Conservation (phyloP, 1,140 invertebrate genomes). For the Samia ricini region DNA sequence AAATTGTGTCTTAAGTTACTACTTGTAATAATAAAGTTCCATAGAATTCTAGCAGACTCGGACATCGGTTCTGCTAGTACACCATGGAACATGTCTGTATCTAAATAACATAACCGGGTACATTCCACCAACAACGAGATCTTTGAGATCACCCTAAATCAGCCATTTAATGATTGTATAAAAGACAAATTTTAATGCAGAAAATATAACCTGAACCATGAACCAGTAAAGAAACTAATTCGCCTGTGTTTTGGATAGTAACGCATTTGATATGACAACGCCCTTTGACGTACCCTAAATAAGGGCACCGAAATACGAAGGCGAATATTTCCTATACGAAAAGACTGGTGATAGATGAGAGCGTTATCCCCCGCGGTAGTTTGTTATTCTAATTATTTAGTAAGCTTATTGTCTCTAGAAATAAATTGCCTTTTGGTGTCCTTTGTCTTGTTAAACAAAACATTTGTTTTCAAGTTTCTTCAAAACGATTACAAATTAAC, state of each 20-base stretch:
- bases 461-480: background rate
- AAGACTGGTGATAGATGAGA: slow-evolving; percentile 9
- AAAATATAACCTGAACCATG: too few relatives aligned
- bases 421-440: slow-evolving; percentile 3
- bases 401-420: background rate
- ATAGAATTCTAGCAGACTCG: too few relatives aligned
- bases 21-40: too few relatives aligned
- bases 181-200: too few relatives aligned
- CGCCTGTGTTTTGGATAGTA: background rate
- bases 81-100: too few relatives aligned
- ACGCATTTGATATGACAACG: background rate
- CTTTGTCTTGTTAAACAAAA: slow-evolving; percentile 7
- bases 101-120: too few relatives aligned
- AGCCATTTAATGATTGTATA: too few relatives aligned
- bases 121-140: too few relatives aligned
- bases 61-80: too few relatives aligned
- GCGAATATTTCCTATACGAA: slow-evolving; percentile 1
- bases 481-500: background rate
- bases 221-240: too few relatives aligned
- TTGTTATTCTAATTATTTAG: slow-evolving; percentile 12
- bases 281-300: background rate
- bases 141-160: too few relatives aligned
- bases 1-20: too few relatives aligned
- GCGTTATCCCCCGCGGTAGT: slow-evolving; percentile 1
- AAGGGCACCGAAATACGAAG: background rate